Evolutionary conservation across 2,113 vertebrate genomes (phyloP).

Genomic region (Aldabrachelys gigantea): DNA sequence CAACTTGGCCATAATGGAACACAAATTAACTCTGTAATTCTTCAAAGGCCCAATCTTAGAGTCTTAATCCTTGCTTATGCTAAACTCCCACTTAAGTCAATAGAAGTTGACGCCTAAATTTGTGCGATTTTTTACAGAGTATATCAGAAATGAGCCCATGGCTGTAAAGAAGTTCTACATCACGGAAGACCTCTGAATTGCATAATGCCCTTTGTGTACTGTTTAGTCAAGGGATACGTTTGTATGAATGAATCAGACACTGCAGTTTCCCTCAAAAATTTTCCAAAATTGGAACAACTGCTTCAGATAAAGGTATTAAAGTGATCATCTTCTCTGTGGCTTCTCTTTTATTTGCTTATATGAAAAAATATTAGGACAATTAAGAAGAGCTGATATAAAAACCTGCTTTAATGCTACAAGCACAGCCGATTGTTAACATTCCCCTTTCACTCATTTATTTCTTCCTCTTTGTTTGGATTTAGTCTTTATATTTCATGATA

Average conservation of each 20-base stretch:
- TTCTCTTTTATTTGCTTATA: neutral
- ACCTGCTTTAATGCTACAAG: neutral
- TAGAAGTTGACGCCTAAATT: neutral
- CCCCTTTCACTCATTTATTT: neutral
- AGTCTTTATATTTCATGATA: neutral
- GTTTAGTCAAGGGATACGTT: neutral
- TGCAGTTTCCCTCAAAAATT: neutral
- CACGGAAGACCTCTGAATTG: neutral
- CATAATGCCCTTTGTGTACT: neutral
- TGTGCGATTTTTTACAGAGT: neutral
- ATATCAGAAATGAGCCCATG: neutral
- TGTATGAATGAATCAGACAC: neutral
- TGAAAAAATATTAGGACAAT: neutral
- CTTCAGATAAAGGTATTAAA: neutral
- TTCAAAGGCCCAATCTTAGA: neutral
- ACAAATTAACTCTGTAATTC: neutral
- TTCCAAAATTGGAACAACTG: neutral
- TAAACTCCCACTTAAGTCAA: neutral
- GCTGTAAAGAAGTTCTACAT: neutral
- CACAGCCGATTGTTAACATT: neutral
- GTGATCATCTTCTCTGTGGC: neutral
- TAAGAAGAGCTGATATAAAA: neutral
- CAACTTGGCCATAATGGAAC: neutral
- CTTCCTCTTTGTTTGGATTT: neutral
- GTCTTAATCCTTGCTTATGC: neutral